These are phyloP conservation scores for Phortica magna DNA, from an alignment of 2,888 invertebrate species.

Conservation along the genomic window DNA sequence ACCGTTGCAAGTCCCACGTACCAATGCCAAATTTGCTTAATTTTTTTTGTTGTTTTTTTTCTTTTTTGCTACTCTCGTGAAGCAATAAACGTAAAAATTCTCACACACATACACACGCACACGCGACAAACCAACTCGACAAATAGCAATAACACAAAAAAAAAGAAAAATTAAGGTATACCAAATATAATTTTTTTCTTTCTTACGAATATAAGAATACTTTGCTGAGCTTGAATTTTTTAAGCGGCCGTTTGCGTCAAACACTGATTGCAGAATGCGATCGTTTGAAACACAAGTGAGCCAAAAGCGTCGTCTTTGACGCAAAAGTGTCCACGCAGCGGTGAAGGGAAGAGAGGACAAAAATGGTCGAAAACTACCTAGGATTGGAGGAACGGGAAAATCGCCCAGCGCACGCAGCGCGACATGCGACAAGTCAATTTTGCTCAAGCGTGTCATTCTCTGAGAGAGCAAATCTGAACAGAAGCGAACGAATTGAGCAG, in stretches of 20 bases:
- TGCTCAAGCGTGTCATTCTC: no score
- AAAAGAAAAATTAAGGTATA: background rate
- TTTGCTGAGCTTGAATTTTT: constrained; percentile 12
- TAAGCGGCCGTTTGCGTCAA: constrained; percentile 6
- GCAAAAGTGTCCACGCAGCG: no score
- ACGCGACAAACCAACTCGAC: background rate
- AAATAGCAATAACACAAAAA: background rate
- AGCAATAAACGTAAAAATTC: background rate
- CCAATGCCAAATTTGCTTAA: background rate
- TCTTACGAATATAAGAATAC: background rate
- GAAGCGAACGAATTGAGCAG: background rate
- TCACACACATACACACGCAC: background rate
- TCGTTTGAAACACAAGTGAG: no score
- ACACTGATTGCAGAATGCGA: background rate
- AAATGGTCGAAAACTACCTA: no score
- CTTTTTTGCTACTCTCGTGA: background rate
- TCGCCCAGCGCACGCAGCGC: no score
- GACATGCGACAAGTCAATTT: no score
- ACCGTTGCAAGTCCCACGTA: background rate
- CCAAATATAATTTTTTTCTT: no score
- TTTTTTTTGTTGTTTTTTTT: background rate
- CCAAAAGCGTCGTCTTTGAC: no score
- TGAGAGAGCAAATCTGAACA: no score
- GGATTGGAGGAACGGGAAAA: no score
- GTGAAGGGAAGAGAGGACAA: no score